Conservation (phyloP, 2,888 invertebrate species). For the Acrocera orbiculus region DNA sequence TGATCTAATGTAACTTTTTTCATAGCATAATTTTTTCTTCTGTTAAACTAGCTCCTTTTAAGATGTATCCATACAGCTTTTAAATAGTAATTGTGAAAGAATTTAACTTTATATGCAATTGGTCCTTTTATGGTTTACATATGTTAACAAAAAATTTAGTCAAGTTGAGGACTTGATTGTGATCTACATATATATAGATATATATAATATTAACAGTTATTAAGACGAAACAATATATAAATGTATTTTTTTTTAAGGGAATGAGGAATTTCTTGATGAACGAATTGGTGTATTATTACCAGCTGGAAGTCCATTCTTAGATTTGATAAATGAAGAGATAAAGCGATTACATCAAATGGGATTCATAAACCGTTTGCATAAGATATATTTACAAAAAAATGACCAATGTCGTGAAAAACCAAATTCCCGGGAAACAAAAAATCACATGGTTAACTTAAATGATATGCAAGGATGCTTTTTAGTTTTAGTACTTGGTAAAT, state of each 20-base stretch:
- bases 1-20: no score
- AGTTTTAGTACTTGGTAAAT: constrained; percentile 55
- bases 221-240: background rate
- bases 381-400: constrained; percentile 54
- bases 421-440: constrained; percentile 48
- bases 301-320: constrained; percentile 56
- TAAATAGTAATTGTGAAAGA: no score
- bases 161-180: no score
- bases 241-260: constrained; percentile 34
- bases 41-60: no score
- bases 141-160: no score
- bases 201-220: no score
- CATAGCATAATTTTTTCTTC: no score
- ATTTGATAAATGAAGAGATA: constrained; percentile 59
- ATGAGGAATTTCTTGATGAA: constrained; percentile 63
- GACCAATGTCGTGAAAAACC: constrained; percentile 61
- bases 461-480: constrained; percentile 91
- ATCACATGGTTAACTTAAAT: constrained; percentile 71
- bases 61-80: no score
- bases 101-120: no score
- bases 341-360: constrained; percentile 70
- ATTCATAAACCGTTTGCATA: constrained; percentile 65
- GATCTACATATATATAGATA: no score
- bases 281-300: constrained; percentile 61
- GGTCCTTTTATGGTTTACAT: no score